A percentile compares a stretch with the other conserved stretches of the same genome.
Conservation (phyloP, 2,888 invertebrate species). For the Orgyia antiqua region DNA sequence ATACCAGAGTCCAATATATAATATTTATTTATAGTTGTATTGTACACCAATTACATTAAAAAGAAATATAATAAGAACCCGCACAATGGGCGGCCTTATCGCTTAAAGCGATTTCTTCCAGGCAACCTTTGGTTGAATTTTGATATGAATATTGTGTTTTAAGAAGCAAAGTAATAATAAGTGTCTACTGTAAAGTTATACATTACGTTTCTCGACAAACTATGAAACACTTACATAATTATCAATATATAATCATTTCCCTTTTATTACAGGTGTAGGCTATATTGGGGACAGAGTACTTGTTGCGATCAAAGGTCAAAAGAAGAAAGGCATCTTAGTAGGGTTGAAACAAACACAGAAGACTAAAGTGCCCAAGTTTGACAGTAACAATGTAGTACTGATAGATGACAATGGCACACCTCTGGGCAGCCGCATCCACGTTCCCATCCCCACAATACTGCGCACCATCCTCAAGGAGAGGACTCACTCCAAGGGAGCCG, state of each 20-base stretch:
- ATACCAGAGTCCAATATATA: too few species aligned
- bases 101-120: too few species aligned
- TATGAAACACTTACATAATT: not conserved
- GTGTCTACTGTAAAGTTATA: too few species aligned
- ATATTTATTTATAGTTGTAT: too few species aligned
- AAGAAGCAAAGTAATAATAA: too few species aligned
- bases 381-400: constrained; percentile 96
- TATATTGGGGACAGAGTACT: constrained; percentile 90
- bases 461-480: constrained; percentile 90
- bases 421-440: constrained; percentile 95
- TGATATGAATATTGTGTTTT: too few species aligned
- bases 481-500: constrained; percentile 88
- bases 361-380: constrained; percentile 91
- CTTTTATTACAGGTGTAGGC: constrained; percentile 60
- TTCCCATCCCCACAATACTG: constrained; percentile 94
- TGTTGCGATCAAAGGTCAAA: constrained; percentile 96
- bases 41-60: too few species aligned
- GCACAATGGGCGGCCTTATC: too few species aligned
- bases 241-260: not conserved
- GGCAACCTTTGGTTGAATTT: too few species aligned
- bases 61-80: too few species aligned
- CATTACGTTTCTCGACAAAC: not conserved
- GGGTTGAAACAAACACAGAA: constrained; percentile 91
- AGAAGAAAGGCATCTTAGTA: constrained; percentile 90
- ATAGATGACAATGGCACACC: constrained; percentile 97